A percentile compares a stretch with the other conserved stretches of the same genome.
Evolutionary conservation across 1,140 invertebrate genomes (phyloP).

Genomic region (Apis dorsata): DNA sequence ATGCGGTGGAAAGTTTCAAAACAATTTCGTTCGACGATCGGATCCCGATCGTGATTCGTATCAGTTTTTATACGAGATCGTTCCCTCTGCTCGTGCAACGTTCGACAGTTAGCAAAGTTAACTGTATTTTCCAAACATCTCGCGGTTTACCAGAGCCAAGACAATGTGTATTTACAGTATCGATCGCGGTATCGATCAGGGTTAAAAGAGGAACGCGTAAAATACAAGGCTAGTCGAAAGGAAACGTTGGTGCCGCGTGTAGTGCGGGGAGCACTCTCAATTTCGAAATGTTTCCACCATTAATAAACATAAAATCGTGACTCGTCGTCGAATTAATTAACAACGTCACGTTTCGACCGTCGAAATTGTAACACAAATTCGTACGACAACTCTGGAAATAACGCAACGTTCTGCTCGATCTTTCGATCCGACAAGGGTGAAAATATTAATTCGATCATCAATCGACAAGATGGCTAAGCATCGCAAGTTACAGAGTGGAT

Average conservation of each 20-base stretch:
- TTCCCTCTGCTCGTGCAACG: not conserved
- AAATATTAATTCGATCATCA: no score
- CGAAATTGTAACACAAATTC: slow-evolving; percentile 22
- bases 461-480: no score
- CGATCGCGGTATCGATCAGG: slow-evolving; percentile 41
- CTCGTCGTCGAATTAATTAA: slow-evolving; percentile 39
- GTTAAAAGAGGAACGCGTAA: slow-evolving; percentile 9
- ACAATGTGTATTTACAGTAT: slow-evolving; percentile 44
- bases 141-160: slow-evolving; percentile 10
- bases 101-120: not conserved
- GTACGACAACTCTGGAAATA: not conserved
- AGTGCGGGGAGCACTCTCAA: not conserved
- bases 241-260: not conserved
- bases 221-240: slow-evolving; percentile 3
- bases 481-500: no score
- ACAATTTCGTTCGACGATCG: not conserved
- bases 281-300: slow-evolving; percentile 34
- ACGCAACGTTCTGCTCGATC: no score
- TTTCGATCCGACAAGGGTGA: no score
- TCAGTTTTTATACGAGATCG: not conserved
- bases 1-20: not conserved
- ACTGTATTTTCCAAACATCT: slow-evolving; percentile 60
- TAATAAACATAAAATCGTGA: slow-evolving; percentile 56
- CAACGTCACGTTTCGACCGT: slow-evolving; percentile 3
- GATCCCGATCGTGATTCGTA: no score